Evolutionary conservation across 2,888 invertebrate genomes (phyloP), one percentile per base, ranked within the genome.

Genomic region (Merodon equestris): DNA sequence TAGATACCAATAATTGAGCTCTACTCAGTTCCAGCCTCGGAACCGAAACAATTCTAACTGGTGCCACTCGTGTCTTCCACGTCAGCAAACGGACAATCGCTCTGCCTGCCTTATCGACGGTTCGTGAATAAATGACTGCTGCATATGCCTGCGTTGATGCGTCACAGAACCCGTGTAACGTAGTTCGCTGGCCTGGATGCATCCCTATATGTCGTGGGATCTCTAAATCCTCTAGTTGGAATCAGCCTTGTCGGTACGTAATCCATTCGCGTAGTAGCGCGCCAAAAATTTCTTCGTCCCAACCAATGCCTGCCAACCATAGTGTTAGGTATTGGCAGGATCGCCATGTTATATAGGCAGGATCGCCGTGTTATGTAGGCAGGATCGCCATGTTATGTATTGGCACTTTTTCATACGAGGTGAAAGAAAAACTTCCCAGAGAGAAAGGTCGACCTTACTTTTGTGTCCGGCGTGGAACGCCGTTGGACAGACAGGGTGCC

Each of bases 151-250:
- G 15, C 9, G 5, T 10, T 14, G 40, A 67, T 34, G 67, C 67
- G 40, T 67, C 50, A 10, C 50, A 57, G 19, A 67, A 67, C 1
- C 57, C 57, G 27, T 67, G 66, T 0, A 66, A 38, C 9, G 56
- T 66, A 18, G 66, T 66, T 40, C 19, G 9, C 15, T 38, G 18
- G 3, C 66, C 47, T 10, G 48, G 34, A 57, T 57, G 57, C 44
- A 67, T 40, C 19, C 48, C 56, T 34, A 67, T 47, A n/a, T 67
- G 44, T 34, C 66, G 56, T 56, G 56, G 45, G n/a, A 66, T 66
- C n/a, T 44, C 36, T 14, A 64, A 13, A 45, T 64, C 53, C 10
- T n/a, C 45, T 15, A 67, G 14, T 13, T 57, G 12, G 14, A 38
- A 66, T 19, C 27, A 13, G 38, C 19, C 66, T 13, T 54, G 34